These are phyloP conservation scores for Leptopterna dolabrata DNA, from an alignment of 2,888 invertebrate species.

Conservation along the genomic window DNA sequence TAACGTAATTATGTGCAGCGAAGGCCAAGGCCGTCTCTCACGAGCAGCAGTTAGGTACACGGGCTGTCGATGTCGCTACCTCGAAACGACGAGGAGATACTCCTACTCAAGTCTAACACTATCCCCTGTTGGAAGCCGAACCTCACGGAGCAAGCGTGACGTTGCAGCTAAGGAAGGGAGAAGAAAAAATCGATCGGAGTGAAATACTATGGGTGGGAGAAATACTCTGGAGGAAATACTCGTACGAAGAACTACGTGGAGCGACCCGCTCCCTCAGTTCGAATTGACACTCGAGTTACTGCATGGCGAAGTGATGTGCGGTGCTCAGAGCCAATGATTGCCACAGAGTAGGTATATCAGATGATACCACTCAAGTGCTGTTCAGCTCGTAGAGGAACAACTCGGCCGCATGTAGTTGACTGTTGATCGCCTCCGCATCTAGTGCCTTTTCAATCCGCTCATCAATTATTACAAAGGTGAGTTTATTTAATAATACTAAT, in stretches of 20 bases:
- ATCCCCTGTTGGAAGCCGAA: too few species aligned
- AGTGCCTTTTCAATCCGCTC: not conserved
- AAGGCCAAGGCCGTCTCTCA: not conserved
- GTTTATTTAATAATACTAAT: not conserved
- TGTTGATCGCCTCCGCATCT: not conserved
- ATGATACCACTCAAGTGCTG: not conserved
- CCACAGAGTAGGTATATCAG: not conserved
- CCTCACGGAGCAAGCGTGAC: not conserved
- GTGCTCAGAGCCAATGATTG: not conserved
- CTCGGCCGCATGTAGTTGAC: not conserved
- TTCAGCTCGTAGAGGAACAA: not conserved
- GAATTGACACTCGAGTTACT: not conserved
- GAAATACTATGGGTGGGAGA: not conserved
- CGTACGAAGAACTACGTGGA: not conserved
- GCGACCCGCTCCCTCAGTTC: not conserved
- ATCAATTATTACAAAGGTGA: not conserved
- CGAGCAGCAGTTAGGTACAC: not conserved
- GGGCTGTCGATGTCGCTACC: too few species aligned
- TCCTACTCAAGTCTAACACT: too few species aligned
- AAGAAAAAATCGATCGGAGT: conserved; percentile 12
- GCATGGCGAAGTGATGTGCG: not conserved
- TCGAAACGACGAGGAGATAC: too few species aligned
- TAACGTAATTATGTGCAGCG: not conserved
- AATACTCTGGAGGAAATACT: not conserved
- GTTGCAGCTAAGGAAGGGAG: not conserved